Evolutionary conservation across 1,140 invertebrate species (phyloP).

Genomic region (Ceratina japonica): DNA sequence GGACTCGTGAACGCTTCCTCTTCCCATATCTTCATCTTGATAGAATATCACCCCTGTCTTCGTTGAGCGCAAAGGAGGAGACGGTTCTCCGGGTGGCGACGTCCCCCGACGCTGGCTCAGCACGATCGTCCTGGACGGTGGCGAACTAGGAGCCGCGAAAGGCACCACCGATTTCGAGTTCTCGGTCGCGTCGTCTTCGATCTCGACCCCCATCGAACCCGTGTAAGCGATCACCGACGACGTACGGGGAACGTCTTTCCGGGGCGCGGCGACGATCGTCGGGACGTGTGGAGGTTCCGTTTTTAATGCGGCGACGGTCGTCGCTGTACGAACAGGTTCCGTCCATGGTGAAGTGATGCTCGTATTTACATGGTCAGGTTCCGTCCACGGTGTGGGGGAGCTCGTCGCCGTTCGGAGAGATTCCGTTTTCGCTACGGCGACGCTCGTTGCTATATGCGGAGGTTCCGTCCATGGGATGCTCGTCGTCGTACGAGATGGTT

Average conservation of each 20-base stretch:
- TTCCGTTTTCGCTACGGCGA: too few species aligned
- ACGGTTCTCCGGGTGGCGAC: too few species aligned
- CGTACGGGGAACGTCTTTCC: too few species aligned
- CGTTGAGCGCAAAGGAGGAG: slow-evolving; percentile 4
- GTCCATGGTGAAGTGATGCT: not conserved
- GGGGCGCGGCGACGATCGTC: not conserved
- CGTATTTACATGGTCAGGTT: slow-evolving; percentile 39
- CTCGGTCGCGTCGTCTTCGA: not conserved
- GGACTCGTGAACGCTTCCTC: not conserved
- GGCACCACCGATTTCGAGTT: slow-evolving; percentile 20
- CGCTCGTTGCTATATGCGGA: too few species aligned
- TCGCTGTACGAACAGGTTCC: too few species aligned
- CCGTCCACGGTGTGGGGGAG: not conserved
- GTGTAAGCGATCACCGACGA: slow-evolving; percentile 30
- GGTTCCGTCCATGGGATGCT: too few species aligned
- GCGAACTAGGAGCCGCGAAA: slow-evolving; percentile 10
- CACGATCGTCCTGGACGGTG: not conserved
- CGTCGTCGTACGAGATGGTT: too few species aligned
- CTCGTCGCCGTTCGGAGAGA: too few species aligned
- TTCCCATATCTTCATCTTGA: slow-evolving; percentile 21
- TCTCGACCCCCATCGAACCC: not conserved
- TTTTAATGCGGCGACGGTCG: too few species aligned
- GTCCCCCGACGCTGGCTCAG: not conserved
- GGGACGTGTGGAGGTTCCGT: slow-evolving; percentile 44
- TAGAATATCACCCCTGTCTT: slow-evolving; percentile 13